Percentiles rank a stretch among this genome's conserved stretches.
These are phyloP conservation scores for Artemia sinica DNA, from an alignment of 2,888 invertebrate species.

Conservation along the genomic window DNA sequence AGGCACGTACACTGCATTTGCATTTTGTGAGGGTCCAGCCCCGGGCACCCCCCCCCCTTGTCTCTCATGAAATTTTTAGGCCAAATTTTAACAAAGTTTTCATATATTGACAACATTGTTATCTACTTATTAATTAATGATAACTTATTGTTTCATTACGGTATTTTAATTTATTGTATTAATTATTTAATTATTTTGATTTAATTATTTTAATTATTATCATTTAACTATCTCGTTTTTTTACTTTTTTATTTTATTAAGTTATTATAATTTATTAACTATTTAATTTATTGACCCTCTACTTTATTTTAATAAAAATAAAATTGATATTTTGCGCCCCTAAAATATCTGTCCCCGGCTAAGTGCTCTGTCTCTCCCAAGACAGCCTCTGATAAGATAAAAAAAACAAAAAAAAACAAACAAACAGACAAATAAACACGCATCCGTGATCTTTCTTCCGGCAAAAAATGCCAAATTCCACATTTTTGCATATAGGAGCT, in stretches of 20 bases:
- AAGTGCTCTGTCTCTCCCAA: background rate
- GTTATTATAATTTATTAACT: conserved; percentile 24
- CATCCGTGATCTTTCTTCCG: too few relatives aligned
- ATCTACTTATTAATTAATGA: conserved; percentile 20
- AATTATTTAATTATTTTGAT: conserved; percentile 29
- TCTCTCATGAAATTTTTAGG: too few relatives aligned
- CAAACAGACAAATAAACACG: too few relatives aligned
- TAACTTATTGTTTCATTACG: conserved; percentile 17
- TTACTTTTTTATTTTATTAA: conserved; percentile 18
- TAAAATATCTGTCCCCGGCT: too few relatives aligned
- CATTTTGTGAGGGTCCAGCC: background rate
- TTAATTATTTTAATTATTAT: background rate
- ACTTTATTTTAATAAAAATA: background rate
- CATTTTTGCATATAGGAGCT: too few relatives aligned
- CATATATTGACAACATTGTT: background rate
- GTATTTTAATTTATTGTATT: conserved; percentile 27
- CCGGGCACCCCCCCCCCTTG: too few relatives aligned
- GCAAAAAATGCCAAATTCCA: too few relatives aligned
- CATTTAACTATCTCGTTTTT: conserved; percentile 9
- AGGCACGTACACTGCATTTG: background rate
- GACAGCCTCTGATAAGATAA: background rate
- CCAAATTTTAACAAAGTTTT: background rate
- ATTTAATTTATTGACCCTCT: background rate
- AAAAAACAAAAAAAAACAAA: too few relatives aligned
- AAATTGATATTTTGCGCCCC: too few relatives aligned